These are phyloP conservation scores for Tragelaphus buxtoni DNA, from an alignment of 2,113 vertebrate genomes.

Conservation along the genomic window DNA sequence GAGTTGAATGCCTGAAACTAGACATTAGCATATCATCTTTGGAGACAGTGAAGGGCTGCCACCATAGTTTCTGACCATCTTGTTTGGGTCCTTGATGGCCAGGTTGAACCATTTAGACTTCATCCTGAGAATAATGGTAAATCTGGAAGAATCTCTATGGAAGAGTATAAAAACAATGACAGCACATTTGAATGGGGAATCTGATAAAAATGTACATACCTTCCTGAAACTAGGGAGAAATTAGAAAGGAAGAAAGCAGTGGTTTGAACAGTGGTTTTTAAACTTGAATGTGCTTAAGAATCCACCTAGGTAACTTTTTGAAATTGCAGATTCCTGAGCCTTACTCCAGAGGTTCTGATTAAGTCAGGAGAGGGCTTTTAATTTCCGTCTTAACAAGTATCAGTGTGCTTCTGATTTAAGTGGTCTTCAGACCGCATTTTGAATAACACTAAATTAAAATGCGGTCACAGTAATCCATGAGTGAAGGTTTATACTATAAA, in stretches of 20 bases:
- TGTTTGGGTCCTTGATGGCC: background rate
- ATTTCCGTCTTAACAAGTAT: constrained; percentile 12
- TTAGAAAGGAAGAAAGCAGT: background rate
- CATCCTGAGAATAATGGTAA: background rate
- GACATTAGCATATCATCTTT: background rate
- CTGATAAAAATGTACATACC: background rate
- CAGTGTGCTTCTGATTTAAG: constrained; percentile 1
- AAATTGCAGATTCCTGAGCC: background rate
- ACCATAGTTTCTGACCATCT: background rate
- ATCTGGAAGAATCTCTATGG: background rate
- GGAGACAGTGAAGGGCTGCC: background rate
- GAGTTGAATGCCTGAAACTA: background rate
- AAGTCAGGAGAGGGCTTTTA: background rate
- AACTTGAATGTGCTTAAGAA: constrained; percentile 2
- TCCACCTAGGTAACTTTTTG: background rate
- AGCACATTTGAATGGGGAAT: background rate
- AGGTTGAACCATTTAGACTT: background rate
- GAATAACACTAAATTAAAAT: constrained; percentile 29
- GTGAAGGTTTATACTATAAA: background rate
- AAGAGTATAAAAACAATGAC: background rate
- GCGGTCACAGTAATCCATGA: constrained; percentile 1
- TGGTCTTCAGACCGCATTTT: constrained; percentile 31
- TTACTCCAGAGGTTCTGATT: constrained; percentile 1
- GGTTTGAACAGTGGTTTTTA: background rate
- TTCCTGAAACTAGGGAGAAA: background rate